Evolutionary conservation across 2,888 invertebrate genomes (phyloP).

Genomic region (Theretra japonica): DNA sequence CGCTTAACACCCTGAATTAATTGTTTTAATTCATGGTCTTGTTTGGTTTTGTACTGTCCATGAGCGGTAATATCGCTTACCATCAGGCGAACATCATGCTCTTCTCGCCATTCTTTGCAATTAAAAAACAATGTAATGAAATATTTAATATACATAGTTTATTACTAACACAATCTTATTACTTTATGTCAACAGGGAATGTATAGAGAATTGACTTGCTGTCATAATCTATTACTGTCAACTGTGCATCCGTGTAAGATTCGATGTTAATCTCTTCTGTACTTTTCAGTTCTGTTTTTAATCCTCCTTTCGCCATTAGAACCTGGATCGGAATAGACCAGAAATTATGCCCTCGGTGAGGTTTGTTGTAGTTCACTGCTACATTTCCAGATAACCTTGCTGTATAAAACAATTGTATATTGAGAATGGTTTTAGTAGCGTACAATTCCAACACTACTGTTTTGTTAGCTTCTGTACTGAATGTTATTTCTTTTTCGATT

Average conservation of each 20-base stretch:
- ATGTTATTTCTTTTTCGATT: slow-evolving; percentile 19
- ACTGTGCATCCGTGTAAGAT: slow-evolving; percentile 36
- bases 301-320: too few relatives aligned
- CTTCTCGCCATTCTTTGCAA: too few relatives aligned
- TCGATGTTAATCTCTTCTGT: slow-evolving; percentile 38
- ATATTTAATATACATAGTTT: not conserved
- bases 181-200: slow-evolving; percentile 9
- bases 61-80: too few relatives aligned
- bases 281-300: slow-evolving; percentile 14
- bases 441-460: slow-evolving; percentile 28
- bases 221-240: slow-evolving; percentile 31
- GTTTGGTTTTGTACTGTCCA: too few relatives aligned
- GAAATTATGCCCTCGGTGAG: slow-evolving; percentile 40
- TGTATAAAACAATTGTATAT: slow-evolving; percentile 40
- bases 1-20: too few relatives aligned
- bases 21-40: too few relatives aligned
- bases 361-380: slow-evolving; percentile 39
- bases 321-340: slow-evolving; percentile 37
- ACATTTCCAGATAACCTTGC: slow-evolving; percentile 39
- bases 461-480: slow-evolving; percentile 29
- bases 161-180: not conserved
- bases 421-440: slow-evolving; percentile 32
- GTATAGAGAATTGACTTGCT: slow-evolving; percentile 11
- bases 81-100: too few relatives aligned
- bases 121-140: too few relatives aligned